These are phyloP conservation scores for Drosophila dives DNA, from an alignment of 2,888 invertebrate species.

Conservation along the genomic window DNA sequence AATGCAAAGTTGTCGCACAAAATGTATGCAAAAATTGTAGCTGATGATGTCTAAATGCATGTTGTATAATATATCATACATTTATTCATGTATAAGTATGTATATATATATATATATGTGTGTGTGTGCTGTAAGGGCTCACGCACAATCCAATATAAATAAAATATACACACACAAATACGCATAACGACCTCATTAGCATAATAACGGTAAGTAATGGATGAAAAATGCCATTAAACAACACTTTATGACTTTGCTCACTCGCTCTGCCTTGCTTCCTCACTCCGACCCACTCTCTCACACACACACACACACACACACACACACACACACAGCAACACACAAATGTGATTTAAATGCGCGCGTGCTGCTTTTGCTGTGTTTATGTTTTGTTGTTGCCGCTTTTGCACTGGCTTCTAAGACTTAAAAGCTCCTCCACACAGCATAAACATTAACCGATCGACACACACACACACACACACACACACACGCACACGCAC, in stretches of 20 bases:
- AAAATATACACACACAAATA: conserved; percentile 79
- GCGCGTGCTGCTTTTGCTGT: conserved; percentile 42
- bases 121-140: conserved; percentile 26
- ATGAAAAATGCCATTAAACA: conserved; percentile 84
- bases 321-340: conserved; percentile 1
- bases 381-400: conserved; percentile 37
- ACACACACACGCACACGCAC: conserved; percentile 19
- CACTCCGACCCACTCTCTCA: conserved; percentile 27
- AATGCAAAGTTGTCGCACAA: conserved; percentile 23
- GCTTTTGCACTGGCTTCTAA: conserved; percentile 62
- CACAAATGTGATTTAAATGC: conserved; percentile 58
- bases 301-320: background rate
- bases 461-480: conserved; percentile 40
- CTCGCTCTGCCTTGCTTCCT: conserved; percentile 16
- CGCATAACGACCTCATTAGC: conserved; percentile 83
- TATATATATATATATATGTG: background rate
- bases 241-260: conserved; percentile 83
- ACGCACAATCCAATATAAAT: conserved; percentile 73
- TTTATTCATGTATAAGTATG: background rate
- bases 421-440: conserved; percentile 64
- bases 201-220: conserved; percentile 84
- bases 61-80: conserved; percentile 12
- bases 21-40: conserved; percentile 56
- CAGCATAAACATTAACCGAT: conserved; percentile 55
- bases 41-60: conserved; percentile 51